Percentiles rank a stretch among this genome's conserved stretches.
Evolutionary conservation across 2,797 vertebrate species (phyloP).

Genomic region (Margarornis squamiger): DNA sequence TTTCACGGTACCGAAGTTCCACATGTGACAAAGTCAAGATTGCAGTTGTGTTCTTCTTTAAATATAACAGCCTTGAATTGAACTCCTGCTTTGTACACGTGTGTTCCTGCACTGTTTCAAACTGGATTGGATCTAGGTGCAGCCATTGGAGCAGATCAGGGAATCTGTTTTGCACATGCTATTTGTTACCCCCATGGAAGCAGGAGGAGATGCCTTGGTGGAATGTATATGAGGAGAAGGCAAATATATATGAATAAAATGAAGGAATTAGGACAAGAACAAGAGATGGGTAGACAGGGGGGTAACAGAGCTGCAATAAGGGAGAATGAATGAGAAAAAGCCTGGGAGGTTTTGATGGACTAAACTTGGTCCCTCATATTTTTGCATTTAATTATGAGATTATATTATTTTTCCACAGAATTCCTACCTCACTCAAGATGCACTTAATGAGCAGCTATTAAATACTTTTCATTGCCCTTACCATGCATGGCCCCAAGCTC

Average conservation of each 20-base stretch:
- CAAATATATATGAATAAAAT: neutral
- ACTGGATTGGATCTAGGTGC: neutral
- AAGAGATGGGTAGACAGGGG: neutral
- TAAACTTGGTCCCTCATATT: neutral
- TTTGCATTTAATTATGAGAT: slow-evolving; percentile 47
- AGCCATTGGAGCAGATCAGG: neutral
- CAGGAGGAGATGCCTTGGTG: neutral
- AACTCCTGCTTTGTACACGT: neutral
- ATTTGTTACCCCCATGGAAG: neutral
- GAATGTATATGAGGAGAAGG: neutral
- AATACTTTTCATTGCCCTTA: slow-evolving; percentile 28
- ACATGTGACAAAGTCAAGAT: neutral
- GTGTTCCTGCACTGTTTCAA: neutral
- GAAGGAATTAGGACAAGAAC: neutral
- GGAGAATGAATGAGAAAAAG: neutral
- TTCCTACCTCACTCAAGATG: slow-evolving; percentile 29
- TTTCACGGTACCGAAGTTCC: neutral
- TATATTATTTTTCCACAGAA: slow-evolving; percentile 32
- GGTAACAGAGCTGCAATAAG: neutral
- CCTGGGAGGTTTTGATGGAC: neutral
- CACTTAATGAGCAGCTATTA: slow-evolving; percentile 50
- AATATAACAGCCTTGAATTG: neutral
- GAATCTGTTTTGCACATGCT: neutral
- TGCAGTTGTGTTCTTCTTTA: neutral
- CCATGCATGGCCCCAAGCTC: neutral